Evolutionary conservation across 2,797 vertebrate genomes (phyloP).

Genomic region (Muscicapa comitata): DNA sequence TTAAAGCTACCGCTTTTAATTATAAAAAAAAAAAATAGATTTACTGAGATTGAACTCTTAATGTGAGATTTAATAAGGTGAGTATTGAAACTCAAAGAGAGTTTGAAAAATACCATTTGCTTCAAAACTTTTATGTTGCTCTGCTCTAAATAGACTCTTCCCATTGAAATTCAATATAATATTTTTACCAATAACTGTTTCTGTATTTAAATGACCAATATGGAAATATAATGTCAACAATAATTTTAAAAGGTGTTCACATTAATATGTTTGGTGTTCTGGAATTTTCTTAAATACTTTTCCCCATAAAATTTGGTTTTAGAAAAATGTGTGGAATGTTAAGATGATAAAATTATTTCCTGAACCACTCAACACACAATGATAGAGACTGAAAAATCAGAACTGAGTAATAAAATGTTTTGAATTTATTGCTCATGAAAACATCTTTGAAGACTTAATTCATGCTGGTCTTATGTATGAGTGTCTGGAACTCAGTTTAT

Average conservation of each 20-base stretch:
- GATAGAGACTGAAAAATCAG: neutral
- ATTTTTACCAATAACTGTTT: neutral
- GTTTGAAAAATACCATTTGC: neutral
- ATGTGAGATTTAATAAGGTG: constrained; percentile 33
- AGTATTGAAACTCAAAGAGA: neutral
- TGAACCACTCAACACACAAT: neutral
- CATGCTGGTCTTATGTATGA: no score
- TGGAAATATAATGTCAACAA: neutral
- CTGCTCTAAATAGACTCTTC: neutral
- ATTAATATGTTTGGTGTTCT: neutral
- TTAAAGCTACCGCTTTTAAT: constrained; percentile 50
- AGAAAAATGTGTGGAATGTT: neutral
- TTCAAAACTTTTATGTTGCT: neutral
- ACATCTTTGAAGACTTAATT: no score
- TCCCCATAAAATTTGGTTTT: neutral
- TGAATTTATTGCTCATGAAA: neutral
- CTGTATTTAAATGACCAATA: neutral
- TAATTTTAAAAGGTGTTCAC: neutral
- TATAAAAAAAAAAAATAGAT: constrained; percentile 21
- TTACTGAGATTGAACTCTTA: constrained; percentile 26
- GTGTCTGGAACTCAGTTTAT: no score
- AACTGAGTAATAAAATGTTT: neutral
- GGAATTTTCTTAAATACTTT: rapidly evolving
- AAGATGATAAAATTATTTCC: neutral
- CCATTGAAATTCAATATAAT: neutral